phyloP scores from a whole-genome alignment of 2,888 invertebrate genomes.

The Orthonychiurus folsomi region DNA sequence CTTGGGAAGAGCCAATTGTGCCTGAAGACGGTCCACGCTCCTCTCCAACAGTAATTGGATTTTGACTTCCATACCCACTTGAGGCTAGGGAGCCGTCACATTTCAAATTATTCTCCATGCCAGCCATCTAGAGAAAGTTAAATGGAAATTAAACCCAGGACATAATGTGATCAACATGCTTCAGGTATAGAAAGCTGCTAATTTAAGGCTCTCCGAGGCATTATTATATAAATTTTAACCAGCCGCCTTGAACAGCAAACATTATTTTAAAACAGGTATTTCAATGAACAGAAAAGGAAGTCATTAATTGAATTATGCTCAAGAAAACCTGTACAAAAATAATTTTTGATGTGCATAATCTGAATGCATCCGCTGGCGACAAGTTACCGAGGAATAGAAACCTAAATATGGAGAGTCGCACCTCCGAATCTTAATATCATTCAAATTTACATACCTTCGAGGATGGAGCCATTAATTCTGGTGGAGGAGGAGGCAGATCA shows the following conservation, averaged over 20 bases:
- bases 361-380: too few species aligned
- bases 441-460: slow-evolving; percentile 26
- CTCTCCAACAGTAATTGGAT: slow-evolving; percentile 19
- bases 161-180: neutral
- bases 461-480: slow-evolving; percentile 42
- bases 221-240: neutral
- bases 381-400: neutral
- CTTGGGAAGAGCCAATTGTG: neutral
- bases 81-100: slow-evolving; percentile 67
- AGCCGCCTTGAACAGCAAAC: too few species aligned
- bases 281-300: too few species aligned
- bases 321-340: too few species aligned
- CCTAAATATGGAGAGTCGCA: neutral
- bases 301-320: too few species aligned
- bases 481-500: slow-evolving; percentile 53
- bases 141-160: slow-evolving; percentile 10
- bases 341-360: too few species aligned
- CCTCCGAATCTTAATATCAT: slow-evolving; percentile 7
- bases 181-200: neutral
- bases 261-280: too few species aligned
- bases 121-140: slow-evolving; percentile 15
- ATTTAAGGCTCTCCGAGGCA: neutral
- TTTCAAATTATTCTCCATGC: slow-evolving; percentile 47
- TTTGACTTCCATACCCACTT: slow-evolving; percentile 68
- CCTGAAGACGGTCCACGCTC: slow-evolving; percentile 14